Conservation (phyloP, 2,113 vertebrate species). For the Tursiops truncatus region DNA sequence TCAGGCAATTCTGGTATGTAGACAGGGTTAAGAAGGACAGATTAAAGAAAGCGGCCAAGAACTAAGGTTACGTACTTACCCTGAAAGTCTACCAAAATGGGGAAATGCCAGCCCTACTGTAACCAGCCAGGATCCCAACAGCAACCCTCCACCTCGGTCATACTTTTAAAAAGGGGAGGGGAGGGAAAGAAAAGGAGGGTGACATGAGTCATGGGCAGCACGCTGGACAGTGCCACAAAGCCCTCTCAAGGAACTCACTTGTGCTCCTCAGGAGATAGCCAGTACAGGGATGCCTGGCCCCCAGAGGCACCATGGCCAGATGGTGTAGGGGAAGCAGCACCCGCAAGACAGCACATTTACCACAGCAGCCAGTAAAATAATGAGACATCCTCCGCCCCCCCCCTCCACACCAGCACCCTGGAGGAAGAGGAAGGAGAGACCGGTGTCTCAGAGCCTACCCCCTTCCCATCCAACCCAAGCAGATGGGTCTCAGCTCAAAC, state of each 20-base stretch:
- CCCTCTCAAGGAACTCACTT: not conserved
- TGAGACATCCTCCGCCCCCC: not conserved
- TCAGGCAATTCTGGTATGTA: not conserved
- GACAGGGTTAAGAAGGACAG: not conserved
- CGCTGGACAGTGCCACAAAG: not conserved
- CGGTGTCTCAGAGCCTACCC: fast-evolving
- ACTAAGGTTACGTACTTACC: not conserved
- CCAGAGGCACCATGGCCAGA: not conserved
- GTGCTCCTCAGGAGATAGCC: not conserved
- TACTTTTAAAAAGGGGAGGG: not conserved
- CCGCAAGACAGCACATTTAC: not conserved
- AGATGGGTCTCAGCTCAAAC: not conserved
- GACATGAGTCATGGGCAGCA: no score
- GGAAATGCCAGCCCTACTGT: not conserved
- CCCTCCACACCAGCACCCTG: not conserved
- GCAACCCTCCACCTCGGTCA: not conserved
- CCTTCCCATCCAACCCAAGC: not conserved
- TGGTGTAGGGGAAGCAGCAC: not conserved
- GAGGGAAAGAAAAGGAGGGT: not conserved
- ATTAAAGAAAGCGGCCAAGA: not conserved
- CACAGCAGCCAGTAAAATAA: not conserved
- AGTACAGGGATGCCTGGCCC: not conserved
- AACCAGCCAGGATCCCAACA: fast-evolving
- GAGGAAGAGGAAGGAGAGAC: not conserved
- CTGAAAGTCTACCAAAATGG: not conserved